These are phyloP conservation scores for Xenopus borealis DNA, from an alignment of 2,113 vertebrate species.

Conservation along the genomic window DNA sequence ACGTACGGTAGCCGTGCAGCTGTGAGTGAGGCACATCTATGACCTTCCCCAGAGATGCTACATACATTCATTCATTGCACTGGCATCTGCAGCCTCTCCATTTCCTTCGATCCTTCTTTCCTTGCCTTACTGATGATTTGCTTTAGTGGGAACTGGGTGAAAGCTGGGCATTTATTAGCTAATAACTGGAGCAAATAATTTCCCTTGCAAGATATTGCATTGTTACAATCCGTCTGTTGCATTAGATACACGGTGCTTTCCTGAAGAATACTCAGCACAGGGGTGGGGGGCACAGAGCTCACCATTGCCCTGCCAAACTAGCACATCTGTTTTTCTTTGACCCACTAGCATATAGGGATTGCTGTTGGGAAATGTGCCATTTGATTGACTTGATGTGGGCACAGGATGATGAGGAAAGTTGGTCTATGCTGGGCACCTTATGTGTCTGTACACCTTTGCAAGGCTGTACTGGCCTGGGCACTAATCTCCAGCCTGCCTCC, in stretches of 20 bases:
- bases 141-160: neutral
- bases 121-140: conserved; percentile 1
- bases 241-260: neutral
- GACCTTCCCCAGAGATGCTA: conserved; percentile 31
- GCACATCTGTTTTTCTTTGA: too few relatives aligned
- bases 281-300: neutral
- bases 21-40: neutral
- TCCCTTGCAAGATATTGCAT: neutral
- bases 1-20: neutral
- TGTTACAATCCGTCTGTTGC: neutral
- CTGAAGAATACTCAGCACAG: neutral
- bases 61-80: neutral
- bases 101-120: neutral
- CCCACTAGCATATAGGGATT: too few relatives aligned
- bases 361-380: too few relatives aligned
- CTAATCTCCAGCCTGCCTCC: too few relatives aligned
- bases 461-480: too few relatives aligned
- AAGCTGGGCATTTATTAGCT: neutral
- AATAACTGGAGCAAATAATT: neutral
- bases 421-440: too few relatives aligned
- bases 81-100: conserved; percentile 9
- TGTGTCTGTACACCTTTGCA: too few relatives aligned
- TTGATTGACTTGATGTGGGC: too few relatives aligned
- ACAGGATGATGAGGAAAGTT: too few relatives aligned
- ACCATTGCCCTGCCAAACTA: too few relatives aligned